A percentile compares a stretch with the other conserved stretches of the same genome.
phyloP scores from a whole-genome alignment of 2,113 vertebrate genomes.

The Triplophysa tibetana region DNA sequence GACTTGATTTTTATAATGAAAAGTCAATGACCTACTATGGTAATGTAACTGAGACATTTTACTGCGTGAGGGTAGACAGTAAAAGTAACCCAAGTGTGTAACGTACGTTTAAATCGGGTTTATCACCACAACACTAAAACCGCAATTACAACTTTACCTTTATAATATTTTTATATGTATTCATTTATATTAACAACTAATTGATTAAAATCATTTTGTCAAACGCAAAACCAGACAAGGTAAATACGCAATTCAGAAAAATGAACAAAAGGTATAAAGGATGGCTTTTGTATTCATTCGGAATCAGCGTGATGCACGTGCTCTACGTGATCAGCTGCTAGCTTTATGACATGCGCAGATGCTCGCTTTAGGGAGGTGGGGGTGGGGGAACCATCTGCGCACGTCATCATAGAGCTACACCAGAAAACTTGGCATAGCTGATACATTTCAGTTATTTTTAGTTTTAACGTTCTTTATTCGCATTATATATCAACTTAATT shows the following conservation, averaged over 20 bases:
- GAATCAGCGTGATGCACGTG: conserved; percentile 19
- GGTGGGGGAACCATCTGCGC: neutral
- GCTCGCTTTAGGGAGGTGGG: neutral
- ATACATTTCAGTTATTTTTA: neutral
- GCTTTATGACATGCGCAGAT: neutral
- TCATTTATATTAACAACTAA: neutral
- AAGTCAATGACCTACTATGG: conserved; percentile 1
- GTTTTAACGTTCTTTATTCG: neutral
- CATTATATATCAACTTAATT: neutral
- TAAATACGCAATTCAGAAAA: neutral
- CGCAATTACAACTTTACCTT: neutral
- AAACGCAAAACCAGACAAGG: neutral
- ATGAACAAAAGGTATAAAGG: neutral
- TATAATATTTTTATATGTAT: neutral
- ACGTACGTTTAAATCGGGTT: neutral
- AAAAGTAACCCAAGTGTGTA: conserved; percentile 4
- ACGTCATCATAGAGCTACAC: neutral
- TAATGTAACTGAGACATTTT: neutral
- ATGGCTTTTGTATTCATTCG: no score
- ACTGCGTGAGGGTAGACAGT: neutral
- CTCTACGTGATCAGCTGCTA: conserved; percentile 11
- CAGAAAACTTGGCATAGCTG: neutral
- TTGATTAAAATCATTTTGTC: neutral
- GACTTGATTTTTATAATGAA: neutral
- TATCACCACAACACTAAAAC: neutral